Percentiles rank a stretch among this genome's conserved stretches.
These are phyloP conservation scores for Hybognathus amarus DNA, from an alignment of 2,797 vertebrate species.

Conservation along the genomic window DNA sequence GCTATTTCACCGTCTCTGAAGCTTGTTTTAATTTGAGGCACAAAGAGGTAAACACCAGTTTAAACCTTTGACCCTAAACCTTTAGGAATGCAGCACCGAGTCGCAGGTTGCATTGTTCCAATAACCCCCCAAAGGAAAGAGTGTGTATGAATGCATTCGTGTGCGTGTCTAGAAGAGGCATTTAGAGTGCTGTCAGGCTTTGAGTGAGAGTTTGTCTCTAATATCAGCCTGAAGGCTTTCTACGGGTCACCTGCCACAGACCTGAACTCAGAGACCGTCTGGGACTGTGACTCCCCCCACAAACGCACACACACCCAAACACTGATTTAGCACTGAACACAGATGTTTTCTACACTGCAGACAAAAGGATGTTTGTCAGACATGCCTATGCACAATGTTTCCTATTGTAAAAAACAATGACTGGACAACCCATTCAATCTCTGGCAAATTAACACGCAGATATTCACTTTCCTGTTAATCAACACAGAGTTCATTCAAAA, in stretches of 20 bases:
- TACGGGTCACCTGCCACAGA: conserved; percentile 23
- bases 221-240: conserved; percentile 11
- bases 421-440: conserved; percentile 39
- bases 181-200: conserved; percentile 21
- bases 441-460: conserved; percentile 49
- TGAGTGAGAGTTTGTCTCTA: background rate
- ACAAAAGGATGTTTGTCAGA: conserved; percentile 50
- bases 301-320: background rate
- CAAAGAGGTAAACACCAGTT: conserved; percentile 52
- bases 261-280: conserved; percentile 38
- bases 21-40: conserved; percentile 7
- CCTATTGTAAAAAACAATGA: conserved; percentile 26
- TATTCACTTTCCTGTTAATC: conserved; percentile 57
- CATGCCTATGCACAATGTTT: conserved; percentile 42
- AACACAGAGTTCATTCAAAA: conserved; percentile 57
- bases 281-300: background rate
- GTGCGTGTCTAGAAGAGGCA: background rate
- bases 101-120: conserved; percentile 76
- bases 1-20: background rate
- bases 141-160: background rate
- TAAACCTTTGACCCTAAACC: conserved; percentile 69
- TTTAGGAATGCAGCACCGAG: conserved; percentile 74
- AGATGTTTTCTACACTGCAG: conserved; percentile 23
- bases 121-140: conserved; percentile 61
- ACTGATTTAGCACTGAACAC: conserved; percentile 33